Evolutionary conservation across 2,888 invertebrate species (phyloP).

Genomic region (Falcaria lacertinaria): DNA sequence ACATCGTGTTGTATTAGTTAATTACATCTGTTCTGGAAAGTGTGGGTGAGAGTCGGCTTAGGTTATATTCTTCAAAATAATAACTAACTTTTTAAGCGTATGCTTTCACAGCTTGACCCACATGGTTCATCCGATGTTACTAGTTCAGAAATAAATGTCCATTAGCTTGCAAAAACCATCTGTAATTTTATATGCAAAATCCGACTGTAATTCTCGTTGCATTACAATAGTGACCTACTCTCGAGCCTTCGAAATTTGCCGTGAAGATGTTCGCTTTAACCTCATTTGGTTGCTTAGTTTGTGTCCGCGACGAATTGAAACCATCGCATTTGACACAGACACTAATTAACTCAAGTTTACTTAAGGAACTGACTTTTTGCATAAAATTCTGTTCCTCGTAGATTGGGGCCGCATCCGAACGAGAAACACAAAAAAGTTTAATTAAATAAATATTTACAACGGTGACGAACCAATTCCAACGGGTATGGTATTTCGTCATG

Average conservation of each 20-base stretch:
- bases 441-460: conserved; percentile 19
- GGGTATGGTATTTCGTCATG: not conserved
- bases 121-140: conserved; percentile 1
- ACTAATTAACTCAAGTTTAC: conserved; percentile 39
- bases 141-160: conserved; percentile 2
- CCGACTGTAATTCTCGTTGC: conserved; percentile 14
- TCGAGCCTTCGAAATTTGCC: conserved; percentile 20
- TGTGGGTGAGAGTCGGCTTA: too few species aligned
- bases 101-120: not conserved
- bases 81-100: too few species aligned
- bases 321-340: conserved; percentile 38
- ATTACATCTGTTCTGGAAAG: conserved; percentile 11
- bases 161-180: conserved; percentile 9
- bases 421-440: conserved; percentile 13
- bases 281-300: conserved; percentile 20
- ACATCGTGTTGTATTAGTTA: conserved; percentile 30
- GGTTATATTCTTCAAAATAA: too few species aligned
- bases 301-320: conserved; percentile 33
- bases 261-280: conserved; percentile 24
- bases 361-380: conserved; percentile 23
- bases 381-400: conserved; percentile 27
- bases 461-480: conserved; percentile 5
- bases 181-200: conserved; percentile 11
- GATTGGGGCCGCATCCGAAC: conserved; percentile 27
- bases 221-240: conserved; percentile 25